phyloP scores from a whole-genome alignment of 2,113 vertebrate species.

The Columba janthina region DNA sequence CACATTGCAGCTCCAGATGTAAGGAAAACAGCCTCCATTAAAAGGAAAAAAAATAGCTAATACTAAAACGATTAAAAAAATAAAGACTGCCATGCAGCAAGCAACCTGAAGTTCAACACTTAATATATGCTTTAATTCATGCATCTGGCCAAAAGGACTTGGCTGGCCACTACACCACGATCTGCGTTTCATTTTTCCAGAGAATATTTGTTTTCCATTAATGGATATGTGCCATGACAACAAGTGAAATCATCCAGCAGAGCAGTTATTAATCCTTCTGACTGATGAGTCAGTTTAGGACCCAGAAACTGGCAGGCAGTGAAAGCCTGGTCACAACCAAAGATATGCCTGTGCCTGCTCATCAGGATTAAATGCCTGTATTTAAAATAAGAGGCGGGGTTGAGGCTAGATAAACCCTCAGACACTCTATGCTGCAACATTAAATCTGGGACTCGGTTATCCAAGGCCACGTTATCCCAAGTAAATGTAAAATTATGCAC shows the following conservation, averaged over 20 bases:
- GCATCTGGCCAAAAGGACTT: slow-evolving; percentile 30
- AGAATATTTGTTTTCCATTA: slow-evolving; percentile 65
- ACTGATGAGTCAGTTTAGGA: slow-evolving; percentile 62
- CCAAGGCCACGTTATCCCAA: slow-evolving; percentile 45
- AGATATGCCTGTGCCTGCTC: slow-evolving; percentile 1
- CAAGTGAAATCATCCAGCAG: slow-evolving; percentile 62
- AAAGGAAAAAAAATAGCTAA: background rate
- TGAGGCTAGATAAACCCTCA: slow-evolving; percentile 46
- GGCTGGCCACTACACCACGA: background rate
- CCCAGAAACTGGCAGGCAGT: slow-evolving; percentile 22
- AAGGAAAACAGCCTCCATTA: background rate
- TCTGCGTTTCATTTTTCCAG: slow-evolving; percentile 49
- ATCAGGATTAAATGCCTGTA: slow-evolving; percentile 40
- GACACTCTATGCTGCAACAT: slow-evolving; percentile 17
- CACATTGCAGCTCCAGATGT: background rate
- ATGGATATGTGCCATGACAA: slow-evolving; percentile 59
- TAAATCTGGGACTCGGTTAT: slow-evolving; percentile 46
- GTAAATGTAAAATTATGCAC: slow-evolving; percentile 54
- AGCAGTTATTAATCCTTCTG: slow-evolving; percentile 53
- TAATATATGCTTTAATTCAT: background rate
- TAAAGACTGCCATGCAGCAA: background rate
- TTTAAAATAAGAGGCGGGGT: background rate
- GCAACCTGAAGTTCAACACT: background rate
- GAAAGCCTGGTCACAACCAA: slow-evolving; percentile 21
- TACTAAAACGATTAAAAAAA: background rate